Evolutionary conservation across 2,797 vertebrate species (phyloP).

Genomic region (Enteromius unitaeniatus): DNA sequence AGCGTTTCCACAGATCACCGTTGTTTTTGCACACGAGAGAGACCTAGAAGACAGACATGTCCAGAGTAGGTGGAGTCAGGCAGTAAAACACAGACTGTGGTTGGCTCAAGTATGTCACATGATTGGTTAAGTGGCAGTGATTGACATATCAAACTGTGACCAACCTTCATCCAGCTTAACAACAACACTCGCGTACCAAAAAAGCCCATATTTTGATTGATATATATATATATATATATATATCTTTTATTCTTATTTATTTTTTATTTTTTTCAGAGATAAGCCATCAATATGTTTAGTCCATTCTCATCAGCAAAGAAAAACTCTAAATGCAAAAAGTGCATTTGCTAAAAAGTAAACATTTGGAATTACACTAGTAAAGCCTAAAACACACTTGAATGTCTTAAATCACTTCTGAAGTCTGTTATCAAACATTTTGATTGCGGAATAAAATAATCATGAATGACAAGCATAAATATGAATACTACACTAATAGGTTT

Average conservation of each 20-base stretch:
- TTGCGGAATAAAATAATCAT: not conserved
- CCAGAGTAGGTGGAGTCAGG: conserved; percentile 16
- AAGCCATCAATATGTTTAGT: not conserved
- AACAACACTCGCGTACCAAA: not conserved
- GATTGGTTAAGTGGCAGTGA: not conserved
- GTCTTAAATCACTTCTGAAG: not conserved
- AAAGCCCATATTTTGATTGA: too few species aligned
- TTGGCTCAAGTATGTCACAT: conserved; percentile 33
- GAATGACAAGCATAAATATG: not conserved
- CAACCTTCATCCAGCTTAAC: not conserved
- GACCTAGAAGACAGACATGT: conserved; percentile 48
- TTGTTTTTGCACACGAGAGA: conserved; percentile 64
- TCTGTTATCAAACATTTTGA: not conserved
- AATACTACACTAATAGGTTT: not conserved
- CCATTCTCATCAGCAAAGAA: not conserved
- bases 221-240: too few species aligned
- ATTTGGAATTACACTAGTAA: too few species aligned
- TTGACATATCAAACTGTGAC: not conserved
- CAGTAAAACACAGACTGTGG: not conserved
- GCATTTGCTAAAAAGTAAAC: not conserved
- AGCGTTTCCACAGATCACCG: conserved; percentile 61
- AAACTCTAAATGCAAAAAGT: not conserved
- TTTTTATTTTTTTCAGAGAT: not conserved
- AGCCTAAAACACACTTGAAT: not conserved
- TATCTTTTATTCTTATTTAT: too few species aligned